phyloP scores from a whole-genome alignment of 1,140 invertebrate species.

The Diorhabda elongata region DNA sequence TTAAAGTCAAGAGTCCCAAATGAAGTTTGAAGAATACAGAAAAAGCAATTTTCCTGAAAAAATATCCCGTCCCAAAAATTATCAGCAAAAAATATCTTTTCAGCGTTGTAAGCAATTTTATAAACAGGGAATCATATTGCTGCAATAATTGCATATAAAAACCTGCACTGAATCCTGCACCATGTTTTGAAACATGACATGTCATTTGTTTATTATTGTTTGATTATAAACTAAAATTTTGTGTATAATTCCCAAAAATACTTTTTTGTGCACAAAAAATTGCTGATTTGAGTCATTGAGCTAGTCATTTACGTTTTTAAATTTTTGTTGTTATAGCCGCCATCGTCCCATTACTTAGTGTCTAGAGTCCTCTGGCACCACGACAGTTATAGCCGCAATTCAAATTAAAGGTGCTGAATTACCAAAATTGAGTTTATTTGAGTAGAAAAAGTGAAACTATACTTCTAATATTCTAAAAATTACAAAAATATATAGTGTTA shows the following conservation, averaged over 20 bases:
- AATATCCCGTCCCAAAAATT: neutral
- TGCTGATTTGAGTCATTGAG: too few relatives aligned
- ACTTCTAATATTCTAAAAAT: slow-evolving; percentile 21
- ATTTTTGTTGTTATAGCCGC: neutral
- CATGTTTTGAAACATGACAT: neutral
- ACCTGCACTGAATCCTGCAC: neutral
- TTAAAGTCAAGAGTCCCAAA: too few relatives aligned
- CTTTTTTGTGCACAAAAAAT: neutral
- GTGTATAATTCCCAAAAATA: neutral
- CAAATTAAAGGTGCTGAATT: neutral
- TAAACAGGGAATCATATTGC: neutral
- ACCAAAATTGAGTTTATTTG: slow-evolving; percentile 10
- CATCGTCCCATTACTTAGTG: slow-evolving; percentile 7
- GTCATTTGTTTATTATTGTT: neutral
- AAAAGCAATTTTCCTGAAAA: slow-evolving; percentile 10
- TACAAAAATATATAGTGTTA: slow-evolving; percentile 18
- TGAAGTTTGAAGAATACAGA: neutral
- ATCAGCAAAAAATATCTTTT: neutral
- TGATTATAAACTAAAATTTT: neutral
- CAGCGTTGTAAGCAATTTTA: neutral
- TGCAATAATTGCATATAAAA: slow-evolving; percentile 6
- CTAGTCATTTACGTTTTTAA: too few relatives aligned
- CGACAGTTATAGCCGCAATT: slow-evolving; percentile 11
- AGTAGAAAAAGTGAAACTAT: slow-evolving; percentile 12
- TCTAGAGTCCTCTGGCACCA: slow-evolving; percentile 5